Evolutionary conservation across 2,797 vertebrate species (phyloP).

Genomic region (Pantherophis vulpinus): DNA sequence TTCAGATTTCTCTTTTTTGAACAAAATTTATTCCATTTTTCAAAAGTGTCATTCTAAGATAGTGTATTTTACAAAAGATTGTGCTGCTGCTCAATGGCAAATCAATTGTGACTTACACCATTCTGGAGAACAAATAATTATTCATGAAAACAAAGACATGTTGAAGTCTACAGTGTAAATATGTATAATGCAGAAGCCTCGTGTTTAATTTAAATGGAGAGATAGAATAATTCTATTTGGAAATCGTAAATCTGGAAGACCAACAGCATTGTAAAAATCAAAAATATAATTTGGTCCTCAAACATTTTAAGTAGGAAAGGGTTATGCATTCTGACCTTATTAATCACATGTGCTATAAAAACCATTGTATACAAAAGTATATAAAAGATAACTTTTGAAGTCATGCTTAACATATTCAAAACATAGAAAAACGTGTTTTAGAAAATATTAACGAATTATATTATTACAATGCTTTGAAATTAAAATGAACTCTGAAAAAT

Average conservation of each 20-base stretch:
- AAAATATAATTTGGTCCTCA: constrained; percentile 72
- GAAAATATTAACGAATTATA: constrained; percentile 55
- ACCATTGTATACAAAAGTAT: constrained; percentile 79
- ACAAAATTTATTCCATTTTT: constrained; percentile 51
- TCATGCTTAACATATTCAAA: constrained; percentile 69
- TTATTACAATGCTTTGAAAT: constrained; percentile 59
- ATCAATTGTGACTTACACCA: constrained; percentile 50
- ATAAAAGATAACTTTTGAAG: constrained; percentile 88
- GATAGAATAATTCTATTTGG: constrained; percentile 29
- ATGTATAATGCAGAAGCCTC: constrained; percentile 56
- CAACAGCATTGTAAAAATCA: constrained; percentile 59
- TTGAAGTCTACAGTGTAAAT: constrained; percentile 52
- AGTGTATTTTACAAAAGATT: constrained; percentile 49
- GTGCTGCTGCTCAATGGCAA: constrained; percentile 52
- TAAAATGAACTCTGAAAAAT: constrained; percentile 43
- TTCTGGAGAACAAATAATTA: constrained; percentile 59
- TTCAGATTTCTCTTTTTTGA: constrained; percentile 40
- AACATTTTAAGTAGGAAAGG: constrained; percentile 84
- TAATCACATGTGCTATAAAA: constrained; percentile 66
- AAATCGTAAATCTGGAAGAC: constrained; percentile 55
- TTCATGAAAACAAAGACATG: constrained; percentile 61
- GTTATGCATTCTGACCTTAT: constrained; percentile 63
- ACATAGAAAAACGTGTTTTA: constrained; percentile 69
- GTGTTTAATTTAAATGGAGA: constrained; percentile 43
- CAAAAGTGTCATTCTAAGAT: constrained; percentile 46